Evolutionary conservation across 2,797 vertebrate species (phyloP).

Genomic region (Rhinoraja longicauda): DNA sequence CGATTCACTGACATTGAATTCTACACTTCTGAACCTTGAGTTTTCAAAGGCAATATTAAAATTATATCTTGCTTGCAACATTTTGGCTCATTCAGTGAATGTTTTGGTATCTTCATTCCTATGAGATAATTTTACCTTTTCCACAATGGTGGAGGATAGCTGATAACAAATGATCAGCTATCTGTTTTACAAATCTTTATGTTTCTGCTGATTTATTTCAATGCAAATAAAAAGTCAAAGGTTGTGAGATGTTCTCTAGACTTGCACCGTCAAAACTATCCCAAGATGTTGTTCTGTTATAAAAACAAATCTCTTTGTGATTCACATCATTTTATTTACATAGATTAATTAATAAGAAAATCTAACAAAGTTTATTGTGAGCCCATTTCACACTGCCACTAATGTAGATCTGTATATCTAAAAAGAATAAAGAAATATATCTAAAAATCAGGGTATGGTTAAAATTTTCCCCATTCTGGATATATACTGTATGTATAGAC

Average conservation of each 20-base stretch:
- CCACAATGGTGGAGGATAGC: no score
- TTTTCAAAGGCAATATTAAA: no score
- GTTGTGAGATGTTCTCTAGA: neutral
- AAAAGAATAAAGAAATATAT: neutral
- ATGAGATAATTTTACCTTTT: no score
- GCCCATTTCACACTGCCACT: neutral
- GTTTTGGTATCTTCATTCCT: no score
- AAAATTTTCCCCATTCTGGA: neutral
- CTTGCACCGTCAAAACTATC: neutral
- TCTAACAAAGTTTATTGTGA: neutral
- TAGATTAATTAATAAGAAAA: neutral
- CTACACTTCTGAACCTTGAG: no score
- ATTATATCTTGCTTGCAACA: no score
- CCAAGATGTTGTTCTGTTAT: neutral
- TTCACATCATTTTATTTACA: neutral
- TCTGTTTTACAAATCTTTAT: neutral
- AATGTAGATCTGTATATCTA: no score
- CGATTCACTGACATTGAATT: no score
- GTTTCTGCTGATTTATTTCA: neutral
- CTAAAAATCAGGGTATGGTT: neutral
- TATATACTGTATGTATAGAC: no score
- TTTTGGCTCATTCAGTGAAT: no score
- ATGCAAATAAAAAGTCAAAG: neutral
- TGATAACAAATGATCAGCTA: neutral
- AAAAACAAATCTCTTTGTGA: neutral